Evolutionary conservation across 2,797 vertebrate genomes (phyloP), one percentile per base, ranked within the genome.

Genomic region (Pempheris klunzingeri): DNA sequence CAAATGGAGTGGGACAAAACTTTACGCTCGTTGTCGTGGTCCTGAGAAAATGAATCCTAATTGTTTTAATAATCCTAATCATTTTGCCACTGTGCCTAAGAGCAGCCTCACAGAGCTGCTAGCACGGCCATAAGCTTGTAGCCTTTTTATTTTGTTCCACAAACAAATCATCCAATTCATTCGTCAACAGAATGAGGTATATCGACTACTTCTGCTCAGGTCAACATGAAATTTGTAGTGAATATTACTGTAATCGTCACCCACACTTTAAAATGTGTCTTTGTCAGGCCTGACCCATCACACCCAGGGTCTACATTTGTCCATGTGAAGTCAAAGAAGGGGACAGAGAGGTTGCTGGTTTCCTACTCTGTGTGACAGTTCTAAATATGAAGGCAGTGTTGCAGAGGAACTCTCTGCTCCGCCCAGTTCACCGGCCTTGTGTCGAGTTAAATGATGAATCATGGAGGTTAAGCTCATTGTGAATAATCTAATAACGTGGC

Each of bases 401-500:
- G 10, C 36, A 41, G 30, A 44, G 12, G 66, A 63, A 38, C n/a
- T 61, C 46, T 62, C 39, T 1, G 38, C 47, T 60, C 50, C 0
- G 0, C n/a, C 17, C 24, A 46, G 61, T 71, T 43, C 55, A 49
- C 7, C 0, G 3, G 41, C 24, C 62, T 39, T 0, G 1, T 34
- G 70, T 57, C 15, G 0, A 36, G 20, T 30, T 52, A 66, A 74
- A 75, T 57, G 50, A 81, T 80, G 73, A 87, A 81, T 72, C 47
- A 47, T 73, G 13, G 41, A 76, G 61, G 77, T 81, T 71, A 59
- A 63, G 50, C 70, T 79, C 46, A 50, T 17, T 36, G 55, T 49
- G 68, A 74, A 71, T 77, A 73, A 81, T 81, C 57, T 81, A 81
- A 84, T 82, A 59, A 84, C 9, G 17, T 0, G 14, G 10, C 22